Evolutionary conservation across 2,888 invertebrate genomes (phyloP).

Genomic region (Tuta absoluta): DNA sequence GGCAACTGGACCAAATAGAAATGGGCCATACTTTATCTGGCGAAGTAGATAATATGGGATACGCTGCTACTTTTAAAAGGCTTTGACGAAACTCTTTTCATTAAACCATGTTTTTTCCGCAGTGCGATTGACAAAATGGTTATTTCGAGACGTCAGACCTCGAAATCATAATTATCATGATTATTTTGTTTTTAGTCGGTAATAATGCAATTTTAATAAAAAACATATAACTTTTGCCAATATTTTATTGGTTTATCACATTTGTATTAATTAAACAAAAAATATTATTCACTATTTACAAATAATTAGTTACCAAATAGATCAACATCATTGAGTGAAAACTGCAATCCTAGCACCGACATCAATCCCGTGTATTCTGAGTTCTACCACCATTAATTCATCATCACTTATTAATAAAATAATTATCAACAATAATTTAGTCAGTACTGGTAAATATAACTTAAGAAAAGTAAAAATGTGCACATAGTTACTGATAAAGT

Average conservation of each 20-base stretch:
- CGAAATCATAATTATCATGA: too few species aligned
- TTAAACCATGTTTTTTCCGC: too few species aligned
- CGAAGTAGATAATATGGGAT: too few species aligned
- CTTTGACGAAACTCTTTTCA: too few species aligned
- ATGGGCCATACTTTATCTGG: too few species aligned
- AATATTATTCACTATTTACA: conserved; percentile 29
- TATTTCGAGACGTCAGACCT: too few species aligned
- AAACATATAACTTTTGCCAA: conserved; percentile 18
- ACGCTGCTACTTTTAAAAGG: too few species aligned
- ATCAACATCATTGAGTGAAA: conserved; percentile 55
- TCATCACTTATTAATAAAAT: conserved; percentile 45
- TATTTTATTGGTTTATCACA: conserved; percentile 29
- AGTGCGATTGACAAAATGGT: too few species aligned
- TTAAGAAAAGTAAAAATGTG: conserved; percentile 45
- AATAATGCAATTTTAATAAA: conserved; percentile 21
- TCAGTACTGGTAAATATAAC: conserved; percentile 57
- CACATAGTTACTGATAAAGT: conserved; percentile 42
- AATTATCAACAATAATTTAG: conserved; percentile 55
- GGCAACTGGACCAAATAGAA: too few species aligned
- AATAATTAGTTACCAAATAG: conserved; percentile 62
- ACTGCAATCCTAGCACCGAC: conserved; percentile 42
- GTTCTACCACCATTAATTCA: conserved; percentile 61
- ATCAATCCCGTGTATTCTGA: conserved; percentile 42
- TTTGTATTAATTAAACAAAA: conserved; percentile 18
- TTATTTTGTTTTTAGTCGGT: too few species aligned